Base-by-base conservation (phyloP, 1,140 invertebrate genomes). In the Mylabris phalerata region DNA sequence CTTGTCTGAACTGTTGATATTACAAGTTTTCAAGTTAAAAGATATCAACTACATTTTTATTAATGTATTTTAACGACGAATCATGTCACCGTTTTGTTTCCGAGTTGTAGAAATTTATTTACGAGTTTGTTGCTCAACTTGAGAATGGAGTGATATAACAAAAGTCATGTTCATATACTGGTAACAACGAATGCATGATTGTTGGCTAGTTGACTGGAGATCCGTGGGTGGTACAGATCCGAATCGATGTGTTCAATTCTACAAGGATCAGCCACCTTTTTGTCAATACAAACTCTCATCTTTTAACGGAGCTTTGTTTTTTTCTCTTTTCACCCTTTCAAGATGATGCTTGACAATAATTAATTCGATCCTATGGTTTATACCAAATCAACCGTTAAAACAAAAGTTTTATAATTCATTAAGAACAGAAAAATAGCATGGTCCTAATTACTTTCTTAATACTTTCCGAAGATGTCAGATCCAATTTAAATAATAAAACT, bases 401-500 rank as follows among this genome's bases (percentile, higher is more conserved):
- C 60, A 62, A 64, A 65, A 65, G 62, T 65, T 65, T 54, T 56
- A 56, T 61, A 60, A 57, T 57, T 57, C 60, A 67, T 61, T 61
- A 60, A 45, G 54, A 60, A 55, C 59, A 51, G 61, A 65, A 67
- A 65, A 65, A 59, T 55, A 50, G 51, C 59, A 59, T 55, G 54
- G 48, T 57, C 56, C 63, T 68, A 68, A 68, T 68, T 68, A 61
- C 67, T 65, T 62, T 64, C 62, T 64, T 66, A 67, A 69, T 69
- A 67, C 67, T 66, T 64, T 60, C 57, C 48, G 57, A 55, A 51
- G 59, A 64, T 66, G 58, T 64, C 64, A 57, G 49, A 32, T 45
- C 26, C 57, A 63, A 66, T 68, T 60, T 64, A 66, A 66, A 66
- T 55, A 62, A 60, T 59, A 64, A 62, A 60, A 57, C 58, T 40